These are phyloP conservation scores for Seriola aureovittata DNA, from an alignment of 2,113 vertebrate species.

Conservation along the genomic window DNA sequence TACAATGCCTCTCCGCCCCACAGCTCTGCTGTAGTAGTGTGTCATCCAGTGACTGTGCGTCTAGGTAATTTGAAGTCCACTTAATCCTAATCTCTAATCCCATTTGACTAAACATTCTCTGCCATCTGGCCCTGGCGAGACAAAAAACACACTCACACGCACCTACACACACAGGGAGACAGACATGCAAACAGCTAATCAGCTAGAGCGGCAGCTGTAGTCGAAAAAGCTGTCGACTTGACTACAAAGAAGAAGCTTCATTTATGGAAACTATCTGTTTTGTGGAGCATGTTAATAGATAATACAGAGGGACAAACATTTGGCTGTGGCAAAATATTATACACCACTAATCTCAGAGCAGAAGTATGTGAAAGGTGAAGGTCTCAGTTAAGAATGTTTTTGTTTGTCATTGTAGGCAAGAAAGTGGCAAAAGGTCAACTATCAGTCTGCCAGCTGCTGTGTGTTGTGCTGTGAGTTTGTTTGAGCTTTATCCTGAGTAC, in stretches of 20 bases:
- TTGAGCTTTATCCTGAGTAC: neutral
- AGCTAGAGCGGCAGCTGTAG: conserved; percentile 46
- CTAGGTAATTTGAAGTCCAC: conserved; percentile 76
- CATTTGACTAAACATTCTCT: conserved; percentile 83
- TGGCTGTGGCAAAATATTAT: conserved; percentile 29
- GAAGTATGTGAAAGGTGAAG: conserved; percentile 51
- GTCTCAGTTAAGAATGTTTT: conserved; percentile 43
- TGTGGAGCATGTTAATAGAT: conserved; percentile 16
- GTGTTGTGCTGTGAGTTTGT: neutral
- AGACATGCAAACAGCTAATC: conserved; percentile 55
- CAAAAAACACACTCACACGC: conserved; percentile 45
- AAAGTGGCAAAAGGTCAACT: conserved; percentile 14
- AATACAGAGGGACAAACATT: conserved; percentile 36
- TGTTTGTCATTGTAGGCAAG: conserved; percentile 4
- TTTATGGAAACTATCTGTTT: conserved; percentile 2
- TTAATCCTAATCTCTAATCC: conserved; percentile 86
- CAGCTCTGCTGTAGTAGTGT: conserved; percentile 55
- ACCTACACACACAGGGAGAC: conserved; percentile 6
- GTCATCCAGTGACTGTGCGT: conserved; percentile 78
- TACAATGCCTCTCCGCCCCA: neutral
- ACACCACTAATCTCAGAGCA: conserved; percentile 60
- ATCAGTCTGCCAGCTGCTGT: conserved; percentile 26
- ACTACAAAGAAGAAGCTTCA: neutral
- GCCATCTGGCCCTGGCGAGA: conserved; percentile 82
- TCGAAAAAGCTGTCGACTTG: conserved; percentile 13